Evolutionary conservation across 2,797 vertebrate species (phyloP).

Genomic region (Allobates femoralis): DNA sequence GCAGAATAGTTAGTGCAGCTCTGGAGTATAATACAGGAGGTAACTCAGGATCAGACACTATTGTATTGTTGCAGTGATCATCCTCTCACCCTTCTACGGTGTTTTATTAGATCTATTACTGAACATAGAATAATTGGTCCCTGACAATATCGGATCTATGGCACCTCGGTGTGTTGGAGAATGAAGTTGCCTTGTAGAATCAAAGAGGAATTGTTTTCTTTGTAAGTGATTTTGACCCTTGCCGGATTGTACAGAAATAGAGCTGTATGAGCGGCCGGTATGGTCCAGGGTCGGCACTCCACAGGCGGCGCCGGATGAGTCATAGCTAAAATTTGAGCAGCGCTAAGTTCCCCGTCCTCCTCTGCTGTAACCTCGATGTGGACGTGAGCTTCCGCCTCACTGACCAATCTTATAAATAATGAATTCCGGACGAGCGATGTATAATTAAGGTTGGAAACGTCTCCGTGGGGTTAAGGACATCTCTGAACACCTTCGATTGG

Average conservation of each 20-base stretch:
- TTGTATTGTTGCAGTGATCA: no score
- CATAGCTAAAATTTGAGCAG: constrained; percentile 20
- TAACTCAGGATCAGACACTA: no score
- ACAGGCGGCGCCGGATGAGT: constrained; percentile 38
- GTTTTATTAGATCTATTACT: neutral
- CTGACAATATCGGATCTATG: neutral
- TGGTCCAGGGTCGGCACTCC: neutral
- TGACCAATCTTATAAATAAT: constrained; percentile 59
- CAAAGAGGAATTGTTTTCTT: neutral
- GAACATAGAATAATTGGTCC: neutral
- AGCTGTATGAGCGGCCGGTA: neutral
- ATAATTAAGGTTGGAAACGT: constrained; percentile 56
- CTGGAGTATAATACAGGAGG: no score
- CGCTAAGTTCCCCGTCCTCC: neutral
- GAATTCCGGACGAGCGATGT: constrained; percentile 49
- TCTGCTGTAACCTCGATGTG: constrained; percentile 30
- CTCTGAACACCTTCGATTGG: constrained; percentile 54
- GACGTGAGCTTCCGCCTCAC: constrained; percentile 39
- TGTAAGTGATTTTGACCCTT: neutral
- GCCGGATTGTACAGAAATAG: neutral
- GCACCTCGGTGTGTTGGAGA: neutral
- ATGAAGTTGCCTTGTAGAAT: neutral
- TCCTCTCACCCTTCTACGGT: no score
- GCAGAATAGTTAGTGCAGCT: no score
- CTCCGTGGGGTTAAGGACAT: constrained; percentile 45